Percentiles rank a stretch among this genome's conserved stretches.
These are phyloP conservation scores for Hippolais icterina DNA, from an alignment of 2,113 vertebrate genomes.

Conservation along the genomic window DNA sequence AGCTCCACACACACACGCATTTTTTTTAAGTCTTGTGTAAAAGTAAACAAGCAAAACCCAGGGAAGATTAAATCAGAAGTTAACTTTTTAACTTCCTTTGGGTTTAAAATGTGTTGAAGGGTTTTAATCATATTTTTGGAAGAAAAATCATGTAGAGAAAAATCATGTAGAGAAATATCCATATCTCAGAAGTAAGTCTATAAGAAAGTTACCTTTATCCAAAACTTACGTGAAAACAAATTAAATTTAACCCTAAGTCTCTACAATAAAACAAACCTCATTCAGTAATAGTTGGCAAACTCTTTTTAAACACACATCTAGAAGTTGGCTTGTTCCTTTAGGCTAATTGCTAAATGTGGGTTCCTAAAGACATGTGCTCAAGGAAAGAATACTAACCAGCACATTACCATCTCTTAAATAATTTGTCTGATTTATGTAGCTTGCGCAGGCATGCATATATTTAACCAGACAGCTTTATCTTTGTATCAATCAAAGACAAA, in stretches of 20 bases:
- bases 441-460: background rate
- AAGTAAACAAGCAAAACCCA: background rate
- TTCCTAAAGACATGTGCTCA: background rate
- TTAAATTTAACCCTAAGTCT: background rate
- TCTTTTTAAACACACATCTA: background rate
- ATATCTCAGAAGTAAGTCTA: background rate
- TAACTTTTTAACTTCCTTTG: background rate
- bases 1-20: accelerated
- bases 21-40: background rate
- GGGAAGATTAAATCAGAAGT: background rate
- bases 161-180: background rate
- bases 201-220: background rate
- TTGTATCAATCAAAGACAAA: background rate
- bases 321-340: background rate
- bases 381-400: background rate
- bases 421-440: background rate
- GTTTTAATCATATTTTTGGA: background rate
- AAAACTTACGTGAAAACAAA: background rate
- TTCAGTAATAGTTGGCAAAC: background rate
- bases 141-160: background rate
- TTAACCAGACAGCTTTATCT: background rate
- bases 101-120: background rate
- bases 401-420: background rate
- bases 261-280: background rate
- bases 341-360: background rate